Percentiles rank a stretch among this genome's conserved stretches.
Conservation (phyloP, 2,888 invertebrate genomes). For the Exocentrus adspersus region DNA sequence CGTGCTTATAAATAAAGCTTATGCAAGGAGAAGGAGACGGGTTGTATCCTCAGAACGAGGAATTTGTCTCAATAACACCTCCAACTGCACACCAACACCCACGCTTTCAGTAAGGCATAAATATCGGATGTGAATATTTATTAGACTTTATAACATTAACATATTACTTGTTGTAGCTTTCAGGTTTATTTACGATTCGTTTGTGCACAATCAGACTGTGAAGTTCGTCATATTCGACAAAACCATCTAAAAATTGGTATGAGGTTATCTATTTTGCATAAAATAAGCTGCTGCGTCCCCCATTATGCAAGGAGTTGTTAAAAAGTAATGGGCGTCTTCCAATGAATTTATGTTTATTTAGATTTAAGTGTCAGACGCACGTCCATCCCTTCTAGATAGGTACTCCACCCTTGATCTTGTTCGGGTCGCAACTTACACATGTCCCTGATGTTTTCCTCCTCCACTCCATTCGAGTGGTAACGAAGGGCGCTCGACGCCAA, state of each 20-base stretch:
- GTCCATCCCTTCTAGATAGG: neutral
- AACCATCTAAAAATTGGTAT: too few species aligned
- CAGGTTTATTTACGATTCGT: neutral
- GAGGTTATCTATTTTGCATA: too few species aligned
- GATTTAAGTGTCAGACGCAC: conserved; percentile 6
- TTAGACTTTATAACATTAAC: conserved; percentile 8
- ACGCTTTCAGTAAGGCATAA: conserved; percentile 3
- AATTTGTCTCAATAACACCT: conserved; percentile 13
- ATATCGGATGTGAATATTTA: conserved; percentile 12
- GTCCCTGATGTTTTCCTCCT: conserved; percentile 34
- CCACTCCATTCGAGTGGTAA: conserved; percentile 13
- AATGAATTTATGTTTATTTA: conserved; percentile 7
- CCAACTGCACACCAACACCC: neutral
- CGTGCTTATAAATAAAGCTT: neutral
- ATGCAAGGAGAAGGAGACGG: neutral
- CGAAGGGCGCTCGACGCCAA: conserved; percentile 3
- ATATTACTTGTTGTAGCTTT: neutral
- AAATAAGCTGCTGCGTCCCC: too few species aligned
- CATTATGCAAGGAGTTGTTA: neutral
- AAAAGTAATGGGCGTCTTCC: neutral
- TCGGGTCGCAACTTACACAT: conserved; percentile 41
- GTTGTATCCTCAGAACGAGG: conserved; percentile 3
- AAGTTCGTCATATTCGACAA: too few species aligned
- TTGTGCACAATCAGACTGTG: neutral
- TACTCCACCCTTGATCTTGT: conserved; percentile 44